Percentiles rank a stretch among this genome's conserved stretches.
These are phyloP conservation scores for Eretmochelys imbricata DNA, from an alignment of 2,113 vertebrate genomes.

Conservation along the genomic window DNA sequence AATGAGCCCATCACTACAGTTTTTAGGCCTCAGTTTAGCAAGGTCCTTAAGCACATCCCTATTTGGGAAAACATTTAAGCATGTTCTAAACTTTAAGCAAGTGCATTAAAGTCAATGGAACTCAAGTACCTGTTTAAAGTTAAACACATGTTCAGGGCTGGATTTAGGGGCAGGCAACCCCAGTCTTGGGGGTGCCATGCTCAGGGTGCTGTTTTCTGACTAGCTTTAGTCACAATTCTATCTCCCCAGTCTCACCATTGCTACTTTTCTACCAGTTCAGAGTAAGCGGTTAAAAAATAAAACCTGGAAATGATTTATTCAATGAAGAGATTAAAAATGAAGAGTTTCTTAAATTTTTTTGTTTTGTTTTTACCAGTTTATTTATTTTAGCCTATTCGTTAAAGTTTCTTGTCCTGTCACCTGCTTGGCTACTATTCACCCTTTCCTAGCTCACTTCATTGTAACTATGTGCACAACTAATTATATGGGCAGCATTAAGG, in stretches of 20 bases:
- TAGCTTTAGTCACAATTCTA: neutral
- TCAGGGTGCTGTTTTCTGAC: neutral
- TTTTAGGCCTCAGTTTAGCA: neutral
- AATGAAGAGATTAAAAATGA: neutral
- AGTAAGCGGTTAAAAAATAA: neutral
- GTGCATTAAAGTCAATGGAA: slow-evolving; percentile 37
- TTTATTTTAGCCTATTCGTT: neutral
- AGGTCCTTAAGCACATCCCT: neutral
- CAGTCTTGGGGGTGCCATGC: no score
- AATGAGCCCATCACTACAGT: neutral
- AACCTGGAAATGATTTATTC: neutral
- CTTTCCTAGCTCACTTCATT: neutral
- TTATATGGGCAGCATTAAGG: neutral
- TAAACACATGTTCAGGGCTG: neutral
- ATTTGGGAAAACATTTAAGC: neutral
- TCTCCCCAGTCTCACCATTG: neutral
- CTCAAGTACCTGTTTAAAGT: slow-evolving; percentile 34
- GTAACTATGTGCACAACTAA: accelerated
- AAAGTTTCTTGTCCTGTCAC: neutral
- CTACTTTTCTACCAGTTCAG: neutral
- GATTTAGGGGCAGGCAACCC: no score
- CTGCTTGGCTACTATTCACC: neutral
- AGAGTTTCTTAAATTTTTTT: neutral
- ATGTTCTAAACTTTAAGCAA: neutral
- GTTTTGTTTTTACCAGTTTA: neutral